These are phyloP conservation scores for Panagrolaimus sp. DNA, from an alignment of 1,140 invertebrate species.

Conservation along the genomic window DNA sequence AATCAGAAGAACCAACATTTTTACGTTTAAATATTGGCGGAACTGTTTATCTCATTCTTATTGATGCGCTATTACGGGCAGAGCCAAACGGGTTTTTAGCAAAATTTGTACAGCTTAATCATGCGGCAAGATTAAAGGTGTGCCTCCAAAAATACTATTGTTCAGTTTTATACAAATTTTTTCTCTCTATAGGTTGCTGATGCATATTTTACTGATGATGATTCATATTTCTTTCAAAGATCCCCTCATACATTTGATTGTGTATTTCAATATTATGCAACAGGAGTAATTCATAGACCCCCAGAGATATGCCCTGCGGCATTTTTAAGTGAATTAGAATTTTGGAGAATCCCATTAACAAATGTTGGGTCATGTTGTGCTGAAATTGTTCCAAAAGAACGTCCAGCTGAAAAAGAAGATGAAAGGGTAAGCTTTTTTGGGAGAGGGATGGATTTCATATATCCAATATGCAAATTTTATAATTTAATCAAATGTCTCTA, in stretches of 20 bases:
- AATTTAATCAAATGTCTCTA: too few species aligned
- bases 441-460: too few species aligned
- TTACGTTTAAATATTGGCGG: constrained; percentile 56
- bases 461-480: too few species aligned
- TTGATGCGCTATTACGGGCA: constrained; percentile 50
- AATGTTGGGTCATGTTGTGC: constrained; percentile 56
- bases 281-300: constrained; percentile 54
- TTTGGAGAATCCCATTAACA: constrained; percentile 53
- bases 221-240: constrained; percentile 54
- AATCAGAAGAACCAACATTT: constrained; percentile 30
- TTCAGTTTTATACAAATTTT: too few species aligned
- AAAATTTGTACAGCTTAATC: constrained; percentile 55
- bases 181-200: constrained; percentile 46
- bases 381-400: constrained; percentile 47
- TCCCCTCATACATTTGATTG: constrained; percentile 53
- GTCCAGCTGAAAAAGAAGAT: constrained; percentile 46
- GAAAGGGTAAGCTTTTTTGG: constrained; percentile 32
- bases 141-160: too few species aligned
- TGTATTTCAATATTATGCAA: constrained; percentile 56
- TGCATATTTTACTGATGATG: constrained; percentile 46
- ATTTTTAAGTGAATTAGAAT: constrained; percentile 54
- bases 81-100: constrained; percentile 50
- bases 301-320: constrained; percentile 56
- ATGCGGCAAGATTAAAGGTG: constrained; percentile 40
- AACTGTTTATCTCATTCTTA: constrained; percentile 42